Evolutionary conservation across 2,888 invertebrate genomes (phyloP), one percentile per base, ranked within the genome.

Genomic region (Spisula solida): DNA sequence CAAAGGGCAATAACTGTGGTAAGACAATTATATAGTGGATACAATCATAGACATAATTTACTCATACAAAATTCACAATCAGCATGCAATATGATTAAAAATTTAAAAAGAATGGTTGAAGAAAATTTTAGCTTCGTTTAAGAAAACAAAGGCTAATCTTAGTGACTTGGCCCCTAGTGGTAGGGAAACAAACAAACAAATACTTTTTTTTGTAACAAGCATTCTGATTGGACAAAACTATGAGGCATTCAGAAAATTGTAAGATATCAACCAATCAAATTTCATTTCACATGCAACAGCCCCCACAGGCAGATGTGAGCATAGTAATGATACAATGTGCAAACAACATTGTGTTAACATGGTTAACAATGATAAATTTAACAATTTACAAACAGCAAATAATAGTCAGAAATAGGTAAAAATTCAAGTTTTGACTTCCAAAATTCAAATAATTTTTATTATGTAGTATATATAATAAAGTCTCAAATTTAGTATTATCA

Each of bases 141-240:
- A 51, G 16, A 51, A 51, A 51, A 51, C 16, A 51, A 51, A 41
- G 41, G 41, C 4, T 41, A 41, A 41, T 8, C 41, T 41, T 5
- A 2, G 2, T 41, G 41, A 41, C 41, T 41, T 41, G 41, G 8
- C 41, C 41, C 41, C 41, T 41, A 41, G 41, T 41, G 41, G 41
- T 41, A 5, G 41, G 41, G 41, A 41, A 41, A n/a, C n/a, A 41
- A 41, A 41, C 41, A 41, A 41, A 8, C 51, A 51, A 4, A 51
- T 51, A 12, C 51, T 16, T 16, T 51, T 51, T 51, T 51, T 16
- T 60, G 60, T 25, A 60, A 60, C 18, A n/a, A 14, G 20, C 60
- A 60, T 60, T 60, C 60, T 60, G 60, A 60, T 60, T 60, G 60
- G 60, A 60, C 60, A n/a, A 60, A 60, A 81, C 25, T 55, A 16